Conservation (phyloP, 2,888 invertebrate genomes). For the Spilarctia lutea region DNA sequence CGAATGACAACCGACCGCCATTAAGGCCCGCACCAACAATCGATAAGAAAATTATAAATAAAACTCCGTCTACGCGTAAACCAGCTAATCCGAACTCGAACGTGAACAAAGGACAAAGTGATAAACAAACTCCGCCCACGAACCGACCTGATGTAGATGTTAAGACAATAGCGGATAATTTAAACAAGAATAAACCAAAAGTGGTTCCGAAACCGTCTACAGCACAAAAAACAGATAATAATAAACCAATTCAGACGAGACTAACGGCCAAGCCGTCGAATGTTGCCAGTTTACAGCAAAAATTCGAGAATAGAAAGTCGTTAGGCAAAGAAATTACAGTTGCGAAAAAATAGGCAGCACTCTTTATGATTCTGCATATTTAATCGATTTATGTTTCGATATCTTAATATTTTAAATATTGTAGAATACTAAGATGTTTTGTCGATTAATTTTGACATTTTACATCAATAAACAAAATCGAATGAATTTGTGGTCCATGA, state of each 20-base stretch:
- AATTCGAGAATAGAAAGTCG: conserved; percentile 89
- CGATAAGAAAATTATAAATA: conserved; percentile 75
- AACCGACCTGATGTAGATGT: conserved; percentile 78
- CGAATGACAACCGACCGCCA: conserved; percentile 76
- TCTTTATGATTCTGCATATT: conserved; percentile 42
- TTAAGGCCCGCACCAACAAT: conserved; percentile 70
- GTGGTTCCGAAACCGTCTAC: conserved; percentile 77
- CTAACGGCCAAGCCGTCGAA: conserved; percentile 88
- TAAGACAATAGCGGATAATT: conserved; percentile 80
- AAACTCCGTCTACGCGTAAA: conserved; percentile 69
- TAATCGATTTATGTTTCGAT: conserved; percentile 42
- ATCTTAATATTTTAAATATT: neutral
- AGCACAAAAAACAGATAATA: conserved; percentile 67
- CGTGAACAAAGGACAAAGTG: conserved; percentile 61
- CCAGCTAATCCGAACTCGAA: conserved; percentile 64
- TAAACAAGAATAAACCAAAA: conserved; percentile 83
- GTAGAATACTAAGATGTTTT: neutral
- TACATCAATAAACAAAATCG: conserved; percentile 8
- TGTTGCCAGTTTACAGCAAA: conserved; percentile 92
- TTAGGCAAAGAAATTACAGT: conserved; percentile 75
- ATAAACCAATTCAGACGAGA: conserved; percentile 78
- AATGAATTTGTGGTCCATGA: conserved; percentile 23
- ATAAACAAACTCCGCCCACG: conserved; percentile 66
- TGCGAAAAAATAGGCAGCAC: conserved; percentile 65
- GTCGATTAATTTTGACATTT: neutral